phyloP scores from a whole-genome alignment of 2,113 vertebrate genomes.

The Thunnus maccoyii region DNA sequence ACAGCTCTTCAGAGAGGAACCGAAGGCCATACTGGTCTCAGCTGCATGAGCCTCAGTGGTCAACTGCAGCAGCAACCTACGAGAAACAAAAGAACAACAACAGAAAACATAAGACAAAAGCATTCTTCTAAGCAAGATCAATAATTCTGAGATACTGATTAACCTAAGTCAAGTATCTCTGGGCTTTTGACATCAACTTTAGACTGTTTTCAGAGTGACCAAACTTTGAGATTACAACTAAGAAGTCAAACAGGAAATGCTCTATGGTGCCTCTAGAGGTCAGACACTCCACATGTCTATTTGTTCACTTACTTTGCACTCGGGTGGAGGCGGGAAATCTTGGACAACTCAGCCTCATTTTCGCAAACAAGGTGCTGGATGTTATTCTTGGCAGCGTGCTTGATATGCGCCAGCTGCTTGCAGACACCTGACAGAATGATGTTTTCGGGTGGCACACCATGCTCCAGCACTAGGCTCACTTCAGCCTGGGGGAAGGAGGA shows the following conservation, averaged over 20 bases:
- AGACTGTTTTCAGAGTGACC: too few relatives aligned
- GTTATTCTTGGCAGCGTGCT: slow-evolving; percentile 93
- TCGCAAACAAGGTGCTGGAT: slow-evolving; percentile 94
- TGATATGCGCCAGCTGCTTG: slow-evolving; percentile 96
- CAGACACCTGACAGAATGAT: slow-evolving; percentile 95
- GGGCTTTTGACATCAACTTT: not conserved
- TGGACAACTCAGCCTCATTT: slow-evolving; percentile 93
- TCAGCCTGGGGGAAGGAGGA: slow-evolving; percentile 86
- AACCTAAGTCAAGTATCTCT: too few relatives aligned
- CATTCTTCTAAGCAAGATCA: not conserved
- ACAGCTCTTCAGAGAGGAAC: slow-evolving; percentile 95
- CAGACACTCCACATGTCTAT: not conserved
- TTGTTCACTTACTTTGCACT: slow-evolving; percentile 90
- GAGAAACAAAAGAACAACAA: not conserved
- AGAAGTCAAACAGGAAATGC: too few relatives aligned
- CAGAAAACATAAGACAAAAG: not conserved
- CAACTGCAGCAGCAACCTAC: slow-evolving; percentile 96
- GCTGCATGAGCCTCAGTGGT: slow-evolving; percentile 93
- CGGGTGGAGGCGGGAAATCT: slow-evolving; percentile 93
- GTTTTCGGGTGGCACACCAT: slow-evolving; percentile 93
- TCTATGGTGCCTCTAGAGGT: too few relatives aligned
- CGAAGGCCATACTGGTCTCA: slow-evolving; percentile 95
- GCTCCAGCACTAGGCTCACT: slow-evolving; percentile 91
- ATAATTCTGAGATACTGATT: not conserved
- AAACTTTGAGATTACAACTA: too few relatives aligned